These are phyloP conservation scores for Morpho deidamia DNA, from an alignment of 2,888 invertebrate species.

Conservation along the genomic window DNA sequence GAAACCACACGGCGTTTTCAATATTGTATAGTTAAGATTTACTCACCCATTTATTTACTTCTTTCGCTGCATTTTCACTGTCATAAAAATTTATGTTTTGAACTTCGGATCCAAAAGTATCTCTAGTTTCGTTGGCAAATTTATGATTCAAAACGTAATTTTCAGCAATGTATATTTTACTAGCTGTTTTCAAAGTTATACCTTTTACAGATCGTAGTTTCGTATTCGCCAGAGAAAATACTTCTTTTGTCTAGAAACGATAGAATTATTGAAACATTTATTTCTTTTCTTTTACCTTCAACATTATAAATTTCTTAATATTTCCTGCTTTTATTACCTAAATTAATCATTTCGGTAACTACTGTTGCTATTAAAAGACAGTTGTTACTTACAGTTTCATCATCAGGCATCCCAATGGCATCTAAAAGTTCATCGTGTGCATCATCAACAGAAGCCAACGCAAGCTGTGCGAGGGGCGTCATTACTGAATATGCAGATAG, in stretches of 20 bases:
- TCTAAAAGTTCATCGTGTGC: slow-evolving; percentile 54
- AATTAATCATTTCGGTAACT: too few species aligned
- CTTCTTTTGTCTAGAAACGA: slow-evolving; percentile 42
- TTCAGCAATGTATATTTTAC: slow-evolving; percentile 81
- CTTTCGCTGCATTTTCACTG: slow-evolving; percentile 55
- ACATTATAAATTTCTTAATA: too few species aligned
- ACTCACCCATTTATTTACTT: slow-evolving; percentile 87
- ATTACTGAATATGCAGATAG: slow-evolving; percentile 68
- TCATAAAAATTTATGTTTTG: slow-evolving; percentile 80
- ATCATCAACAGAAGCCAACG: slow-evolving; percentile 48
- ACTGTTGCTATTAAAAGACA: too few species aligned
- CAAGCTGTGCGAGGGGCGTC: slow-evolving; percentile 53
- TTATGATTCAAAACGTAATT: slow-evolving; percentile 64
- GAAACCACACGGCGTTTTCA: too few species aligned
- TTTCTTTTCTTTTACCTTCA: too few species aligned
- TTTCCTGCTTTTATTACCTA: too few species aligned
- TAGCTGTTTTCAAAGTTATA: slow-evolving; percentile 81
- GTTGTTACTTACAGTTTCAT: slow-evolving; percentile 37
- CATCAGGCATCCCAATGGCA: slow-evolving; percentile 48
- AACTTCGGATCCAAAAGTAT: slow-evolving; percentile 80
- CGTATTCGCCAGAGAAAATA: slow-evolving; percentile 37
- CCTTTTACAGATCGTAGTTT: slow-evolving; percentile 48
- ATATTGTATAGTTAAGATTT: slow-evolving; percentile 38
- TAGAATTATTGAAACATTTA: too few species aligned
- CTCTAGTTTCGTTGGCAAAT: slow-evolving; percentile 74